Evolutionary conservation across 64 coral and sea anemone species (phyloP), one percentile per base, ranked within the genome.

Genomic region (Montipora efflorescens): DNA sequence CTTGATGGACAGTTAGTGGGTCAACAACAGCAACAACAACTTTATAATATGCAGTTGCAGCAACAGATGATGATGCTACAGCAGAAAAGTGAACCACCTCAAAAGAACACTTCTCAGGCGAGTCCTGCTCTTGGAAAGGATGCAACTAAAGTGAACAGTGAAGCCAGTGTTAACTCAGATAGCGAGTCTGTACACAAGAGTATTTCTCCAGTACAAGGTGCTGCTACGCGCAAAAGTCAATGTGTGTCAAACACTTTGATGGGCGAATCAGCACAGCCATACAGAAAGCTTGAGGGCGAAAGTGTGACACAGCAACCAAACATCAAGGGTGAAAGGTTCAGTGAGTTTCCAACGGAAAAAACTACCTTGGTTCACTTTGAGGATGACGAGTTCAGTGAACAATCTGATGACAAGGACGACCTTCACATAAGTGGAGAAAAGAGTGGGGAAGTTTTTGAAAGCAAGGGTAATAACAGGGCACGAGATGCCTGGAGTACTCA

Each of bases 11-110:
- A 97, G 66, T 81, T 97, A 69, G 70, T 95, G 71, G 93, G 94
- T 92, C 91, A 93, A 71, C 96, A 98, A 59, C 91, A 93, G 59
- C 96, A 98, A 59, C 96, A 98, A 23, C 93, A 95, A 47, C 84
- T 98, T 1, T 95, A 92, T 57, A 90, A 87, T 67, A 98, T 98
- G 70, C 96, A 95, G 71, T 53, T 98, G 13, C 95, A 97, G 43
- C 96, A 98, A 68, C 95, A 97, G 23, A 81, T 93, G 53, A 12
- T 93, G 19, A 88, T 93, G 84, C 89, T 94, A 43, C 91, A 94
- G 44, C 95, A 94, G 59, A 93, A 91, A 84, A 86, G 28, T 47
- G 82, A 86, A 50, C 16, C 83, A 91, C 52, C 83, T 21, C 50
- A 77, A 28, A 64, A 87, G 57, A 80, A 61, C 53, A 78, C 13